These are phyloP conservation scores for Leucania comma DNA, from an alignment of 2,888 invertebrate genomes.

Conservation along the genomic window DNA sequence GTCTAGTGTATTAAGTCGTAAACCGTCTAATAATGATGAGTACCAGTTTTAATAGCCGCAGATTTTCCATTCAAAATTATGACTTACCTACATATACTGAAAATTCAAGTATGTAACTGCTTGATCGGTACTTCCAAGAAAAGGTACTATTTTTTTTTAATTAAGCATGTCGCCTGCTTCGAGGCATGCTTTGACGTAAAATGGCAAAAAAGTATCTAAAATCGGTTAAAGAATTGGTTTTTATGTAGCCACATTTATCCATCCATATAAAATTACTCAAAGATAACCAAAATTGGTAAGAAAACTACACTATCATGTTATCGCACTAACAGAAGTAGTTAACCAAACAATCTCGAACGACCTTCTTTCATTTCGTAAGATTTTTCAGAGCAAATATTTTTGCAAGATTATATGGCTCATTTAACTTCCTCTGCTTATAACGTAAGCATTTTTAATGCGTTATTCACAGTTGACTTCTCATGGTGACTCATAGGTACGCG, in stretches of 20 bases:
- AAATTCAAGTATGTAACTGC: background rate
- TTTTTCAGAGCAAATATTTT: conserved; percentile 54
- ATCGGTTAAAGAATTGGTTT: background rate
- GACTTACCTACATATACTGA: background rate
- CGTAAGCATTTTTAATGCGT: conserved; percentile 6
- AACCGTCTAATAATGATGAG: background rate
- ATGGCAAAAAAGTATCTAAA: no score
- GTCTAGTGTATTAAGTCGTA: background rate
- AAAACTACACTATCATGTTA: conserved; percentile 31
- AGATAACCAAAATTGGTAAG: conserved; percentile 10
- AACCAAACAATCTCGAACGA: conserved; percentile 40
- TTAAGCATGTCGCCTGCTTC: background rate
- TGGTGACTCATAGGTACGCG: conserved; percentile 23
- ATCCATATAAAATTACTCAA: background rate
- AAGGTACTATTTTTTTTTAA: background rate
- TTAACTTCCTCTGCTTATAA: conserved; percentile 25
- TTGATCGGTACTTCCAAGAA: background rate
- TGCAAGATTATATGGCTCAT: conserved; percentile 45
- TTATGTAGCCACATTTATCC: background rate
- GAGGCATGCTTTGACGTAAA: background rate
- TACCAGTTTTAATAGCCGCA: background rate
- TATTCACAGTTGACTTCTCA: conserved; percentile 10
- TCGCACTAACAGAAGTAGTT: conserved; percentile 28
- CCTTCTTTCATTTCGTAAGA: conserved; percentile 49
- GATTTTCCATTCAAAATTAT: conserved; percentile 13